Evolutionary conservation across 2,888 invertebrate species (phyloP).

Genomic region (Ormyrus rosae): DNA sequence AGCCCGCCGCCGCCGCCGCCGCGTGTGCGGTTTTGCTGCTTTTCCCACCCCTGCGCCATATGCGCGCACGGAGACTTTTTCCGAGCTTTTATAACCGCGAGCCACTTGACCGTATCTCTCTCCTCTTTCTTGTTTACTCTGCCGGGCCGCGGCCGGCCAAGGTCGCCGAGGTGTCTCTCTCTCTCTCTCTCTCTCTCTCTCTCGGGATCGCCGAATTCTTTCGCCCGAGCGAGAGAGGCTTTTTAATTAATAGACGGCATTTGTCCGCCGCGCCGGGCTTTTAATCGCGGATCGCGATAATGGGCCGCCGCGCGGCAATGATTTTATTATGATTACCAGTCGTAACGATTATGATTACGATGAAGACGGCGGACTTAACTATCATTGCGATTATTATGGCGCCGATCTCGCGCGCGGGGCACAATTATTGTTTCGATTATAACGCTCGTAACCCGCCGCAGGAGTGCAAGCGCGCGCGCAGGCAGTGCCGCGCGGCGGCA

Average conservation of each 20-base stretch:
- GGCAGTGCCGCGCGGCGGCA: no score
- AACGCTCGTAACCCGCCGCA: background rate
- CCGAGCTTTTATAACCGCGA: background rate
- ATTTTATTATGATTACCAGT: slow-evolving; percentile 16
- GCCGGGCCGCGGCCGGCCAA: no score
- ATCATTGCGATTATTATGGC: slow-evolving; percentile 7
- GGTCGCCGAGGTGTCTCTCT: no score
- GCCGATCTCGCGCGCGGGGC: background rate
- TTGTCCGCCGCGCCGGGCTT: background rate
- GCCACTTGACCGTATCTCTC: no score
- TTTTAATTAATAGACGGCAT: no score
- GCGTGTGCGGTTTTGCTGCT: background rate
- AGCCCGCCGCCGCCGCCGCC: background rate
- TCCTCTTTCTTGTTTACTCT: no score
- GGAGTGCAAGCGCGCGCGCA: background rate
- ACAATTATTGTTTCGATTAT: slow-evolving; percentile 8
- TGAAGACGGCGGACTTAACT: background rate
- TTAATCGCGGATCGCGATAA: slow-evolving; percentile 3
- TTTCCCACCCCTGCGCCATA: background rate
- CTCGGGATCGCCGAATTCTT: no score
- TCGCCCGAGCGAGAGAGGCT: background rate
- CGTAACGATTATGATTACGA: slow-evolving; percentile 11
- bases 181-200: no score
- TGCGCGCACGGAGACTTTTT: background rate
- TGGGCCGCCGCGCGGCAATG: background rate